phyloP scores from a whole-genome alignment of 37 sponge, comb jelly and placozoan genomes.

The Cladorhizidae sp. region DNA sequence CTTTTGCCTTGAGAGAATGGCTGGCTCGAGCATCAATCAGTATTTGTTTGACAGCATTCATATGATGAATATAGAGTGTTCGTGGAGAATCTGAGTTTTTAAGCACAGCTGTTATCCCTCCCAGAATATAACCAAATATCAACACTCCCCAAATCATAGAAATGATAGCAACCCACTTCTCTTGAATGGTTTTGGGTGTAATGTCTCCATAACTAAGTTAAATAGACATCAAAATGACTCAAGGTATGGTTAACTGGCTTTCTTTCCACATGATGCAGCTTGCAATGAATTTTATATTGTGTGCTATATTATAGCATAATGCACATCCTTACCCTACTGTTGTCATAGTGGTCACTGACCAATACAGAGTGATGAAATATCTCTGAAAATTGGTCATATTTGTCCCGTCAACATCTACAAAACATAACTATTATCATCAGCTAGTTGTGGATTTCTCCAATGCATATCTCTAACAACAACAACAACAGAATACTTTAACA shows the following conservation, averaged over 20 bases:
- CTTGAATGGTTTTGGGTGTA: constrained; percentile 38
- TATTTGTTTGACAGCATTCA: constrained; percentile 43
- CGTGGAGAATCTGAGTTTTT: constrained; percentile 63
- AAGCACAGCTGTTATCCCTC: constrained; percentile 61
- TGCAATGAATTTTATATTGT: too few relatives aligned
- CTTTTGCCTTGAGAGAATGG: constrained; percentile 43
- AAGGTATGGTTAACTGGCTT: too few relatives aligned
- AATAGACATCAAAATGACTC: too few relatives aligned
- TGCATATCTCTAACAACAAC: too few relatives aligned
- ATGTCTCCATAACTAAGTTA: constrained; percentile 82
- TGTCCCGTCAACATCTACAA: constrained; percentile 37
- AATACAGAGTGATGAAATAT: constrained; percentile 64
- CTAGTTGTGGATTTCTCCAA: too few relatives aligned
- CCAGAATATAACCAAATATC: constrained; percentile 77
- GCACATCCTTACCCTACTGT: constrained; percentile 57
- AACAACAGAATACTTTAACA: not conserved
- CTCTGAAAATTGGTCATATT: constrained; percentile 9
- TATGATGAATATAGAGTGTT: constrained; percentile 56
- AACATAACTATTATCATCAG: not conserved
- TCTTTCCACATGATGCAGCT: too few relatives aligned
- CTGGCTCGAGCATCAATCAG: constrained; percentile 41
- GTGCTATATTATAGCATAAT: too few relatives aligned
- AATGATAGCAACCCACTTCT: constrained; percentile 68
- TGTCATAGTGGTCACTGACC: constrained; percentile 68
- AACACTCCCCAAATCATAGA: constrained; percentile 67